Percentiles rank a stretch among this genome's conserved stretches.
Conservation (phyloP, 2,797 vertebrate genomes). For the Crypturellus tataupa region DNA sequence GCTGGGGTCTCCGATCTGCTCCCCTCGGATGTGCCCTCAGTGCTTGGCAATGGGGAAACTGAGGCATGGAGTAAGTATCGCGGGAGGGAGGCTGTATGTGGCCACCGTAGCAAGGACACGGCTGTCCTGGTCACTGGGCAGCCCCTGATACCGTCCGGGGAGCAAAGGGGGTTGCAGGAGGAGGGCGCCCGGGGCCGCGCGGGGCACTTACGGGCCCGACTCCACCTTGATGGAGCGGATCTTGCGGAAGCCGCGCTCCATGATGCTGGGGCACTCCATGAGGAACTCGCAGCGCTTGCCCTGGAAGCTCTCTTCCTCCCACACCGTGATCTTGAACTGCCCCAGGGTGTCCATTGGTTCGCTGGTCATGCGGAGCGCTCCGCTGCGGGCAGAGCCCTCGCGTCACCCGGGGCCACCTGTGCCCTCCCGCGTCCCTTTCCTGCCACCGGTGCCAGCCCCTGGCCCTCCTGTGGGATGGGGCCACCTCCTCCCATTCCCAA, state of each 20-base stretch:
- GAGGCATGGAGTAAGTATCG: neutral
- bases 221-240: conserved; percentile 98
- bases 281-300: conserved; percentile 94
- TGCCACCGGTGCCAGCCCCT: neutral
- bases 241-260: conserved; percentile 93
- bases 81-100: rapidly evolving
- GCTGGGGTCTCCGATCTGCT: neutral
- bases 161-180: neutral
- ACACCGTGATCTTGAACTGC: conserved; percentile 93
- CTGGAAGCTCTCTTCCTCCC: conserved; percentile 98
- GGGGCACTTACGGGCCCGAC: conserved; percentile 91
- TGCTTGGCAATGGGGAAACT: neutral
- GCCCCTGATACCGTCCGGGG: neutral
- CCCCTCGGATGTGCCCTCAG: neutral
- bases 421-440: rapidly evolving
- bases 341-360: conserved; percentile 91
- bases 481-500: neutral
- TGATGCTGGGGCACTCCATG: conserved; percentile 94
- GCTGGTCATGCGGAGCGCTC: conserved; percentile 86
- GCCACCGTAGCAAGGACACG: neutral
- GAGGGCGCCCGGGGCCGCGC: neutral
- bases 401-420: neutral
- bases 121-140: neutral
- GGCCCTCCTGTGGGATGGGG: neutral
- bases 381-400: conserved; percentile 45